Evolutionary conservation across 92 coral and sea anemone genomes (phyloP), one percentile per base, ranked within the genome.

Genomic region (Zoanthus solanderi): DNA sequence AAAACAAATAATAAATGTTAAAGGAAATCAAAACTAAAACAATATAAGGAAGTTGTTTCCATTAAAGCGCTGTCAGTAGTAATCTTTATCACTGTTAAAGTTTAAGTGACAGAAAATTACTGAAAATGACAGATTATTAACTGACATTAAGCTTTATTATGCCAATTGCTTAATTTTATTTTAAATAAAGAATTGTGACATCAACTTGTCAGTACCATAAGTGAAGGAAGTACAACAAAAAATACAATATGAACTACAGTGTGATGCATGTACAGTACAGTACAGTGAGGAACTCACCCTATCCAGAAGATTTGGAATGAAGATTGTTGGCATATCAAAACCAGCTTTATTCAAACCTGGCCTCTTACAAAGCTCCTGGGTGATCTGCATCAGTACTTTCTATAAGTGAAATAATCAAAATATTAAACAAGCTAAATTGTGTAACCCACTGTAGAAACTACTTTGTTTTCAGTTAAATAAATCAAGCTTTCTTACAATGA

Each of bases 291-390:
- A 0, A 9, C 73, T 50, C 85, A 97, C 99, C 99, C 91, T 95
- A 60, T 97, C 99, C 46, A 94, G 23, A 42, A 97, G 89, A 54
- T 92, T 91, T 45, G 99, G 99, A 12, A 97, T 93, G 90, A 78
- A 97, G 78, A 97, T 97, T 11, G 99, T 97, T 1, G 95, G 99
- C 95, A 97, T 97, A 79, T 97, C 99, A 97, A 97, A 97, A 56
- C 99, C 99, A 66, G 99, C 99, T 90, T 94, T 97, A 90, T 97
- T 97, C 79, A 97, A 92, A 58, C 99, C 99, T 54, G 99, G 99
- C 46, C 99, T 87, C 76, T 97, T 97, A 74, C 99, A 97, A 8
- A 97, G 94, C 74, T 97, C 99, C 74, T 97, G 99, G 14, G 99
- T 97, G 30, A 97, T 97, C 77, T 97, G 99, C 99, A 97, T 97